phyloP scores from a whole-genome alignment of 2,113 vertebrate species.

The Tachysurus fulvidraco region DNA sequence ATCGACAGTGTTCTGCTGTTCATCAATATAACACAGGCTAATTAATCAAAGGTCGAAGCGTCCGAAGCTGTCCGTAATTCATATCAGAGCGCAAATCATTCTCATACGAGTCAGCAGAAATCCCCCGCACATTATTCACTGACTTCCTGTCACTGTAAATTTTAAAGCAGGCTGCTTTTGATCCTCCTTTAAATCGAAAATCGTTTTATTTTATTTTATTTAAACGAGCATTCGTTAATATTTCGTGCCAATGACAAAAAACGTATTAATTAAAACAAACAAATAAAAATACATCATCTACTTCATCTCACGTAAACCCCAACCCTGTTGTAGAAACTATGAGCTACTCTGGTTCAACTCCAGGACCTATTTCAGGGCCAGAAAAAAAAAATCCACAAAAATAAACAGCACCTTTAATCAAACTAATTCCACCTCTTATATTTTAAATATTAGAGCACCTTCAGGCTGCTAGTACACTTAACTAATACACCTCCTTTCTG shows the following conservation, averaged over 20 bases:
- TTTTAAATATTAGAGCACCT: neutral
- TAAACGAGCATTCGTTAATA: neutral
- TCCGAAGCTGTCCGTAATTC: constrained; percentile 20
- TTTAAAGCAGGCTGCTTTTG: neutral
- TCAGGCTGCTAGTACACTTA: neutral
- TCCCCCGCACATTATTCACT: neutral
- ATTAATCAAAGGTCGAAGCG: constrained; percentile 22
- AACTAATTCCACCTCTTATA: neutral
- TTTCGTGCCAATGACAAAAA: neutral
- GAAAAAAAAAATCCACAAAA: neutral
- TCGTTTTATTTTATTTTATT: neutral
- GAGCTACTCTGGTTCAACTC: too few species aligned
- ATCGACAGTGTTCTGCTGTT: neutral
- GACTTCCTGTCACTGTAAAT: neutral
- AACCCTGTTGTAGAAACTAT: neutral
- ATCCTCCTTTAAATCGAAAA: neutral
- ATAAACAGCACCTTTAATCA: neutral
- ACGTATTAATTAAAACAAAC: neutral
- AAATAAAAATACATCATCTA: neutral
- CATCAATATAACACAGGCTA: constrained; percentile 16
- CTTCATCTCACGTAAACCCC: too few species aligned
- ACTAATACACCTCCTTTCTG: neutral
- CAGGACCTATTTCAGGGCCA: neutral
- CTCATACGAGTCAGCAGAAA: constrained; percentile 13
- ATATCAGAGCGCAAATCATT: neutral